Conservation (phyloP, 2,888 invertebrate species). For the Cephus spinipes region DNA sequence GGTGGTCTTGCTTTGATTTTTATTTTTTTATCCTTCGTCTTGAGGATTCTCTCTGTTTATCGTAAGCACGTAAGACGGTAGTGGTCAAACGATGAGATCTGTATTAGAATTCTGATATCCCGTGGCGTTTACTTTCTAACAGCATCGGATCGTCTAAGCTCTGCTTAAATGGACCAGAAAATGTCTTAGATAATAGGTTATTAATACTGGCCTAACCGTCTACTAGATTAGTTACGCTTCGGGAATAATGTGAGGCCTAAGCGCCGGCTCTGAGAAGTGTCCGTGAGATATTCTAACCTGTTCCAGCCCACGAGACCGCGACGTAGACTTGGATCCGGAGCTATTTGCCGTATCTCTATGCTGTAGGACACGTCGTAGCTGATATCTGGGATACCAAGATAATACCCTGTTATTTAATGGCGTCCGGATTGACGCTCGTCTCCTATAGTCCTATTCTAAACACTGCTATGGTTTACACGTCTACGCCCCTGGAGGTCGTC, state of each 20-base stretch:
- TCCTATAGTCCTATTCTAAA: neutral
- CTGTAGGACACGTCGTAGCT: constrained; percentile 23
- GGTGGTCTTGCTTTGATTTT: neutral
- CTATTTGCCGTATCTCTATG: constrained; percentile 12
- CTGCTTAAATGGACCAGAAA: constrained; percentile 32
- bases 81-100: neutral
- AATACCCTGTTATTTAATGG: constrained; percentile 43
- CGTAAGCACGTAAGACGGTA: neutral
- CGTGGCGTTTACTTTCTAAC: neutral
- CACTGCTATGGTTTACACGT: neutral
- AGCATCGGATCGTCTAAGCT: neutral
- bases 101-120: neutral
- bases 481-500: neutral
- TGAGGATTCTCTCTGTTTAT: neutral
- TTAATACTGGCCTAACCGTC: constrained; percentile 36
- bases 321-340: constrained; percentile 10
- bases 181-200: constrained; percentile 35
- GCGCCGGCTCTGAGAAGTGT: constrained; percentile 21
- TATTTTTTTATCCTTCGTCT: neutral
- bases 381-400: constrained; percentile 40
- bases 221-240: constrained; percentile 42
- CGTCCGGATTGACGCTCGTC: constrained; percentile 18
- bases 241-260: constrained; percentile 31
- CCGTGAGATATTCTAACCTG: constrained; percentile 22
- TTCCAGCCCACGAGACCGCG: constrained; percentile 24